Base-by-base conservation (phyloP, 2,888 invertebrate species). In the Agrochola macilenta region DNA sequence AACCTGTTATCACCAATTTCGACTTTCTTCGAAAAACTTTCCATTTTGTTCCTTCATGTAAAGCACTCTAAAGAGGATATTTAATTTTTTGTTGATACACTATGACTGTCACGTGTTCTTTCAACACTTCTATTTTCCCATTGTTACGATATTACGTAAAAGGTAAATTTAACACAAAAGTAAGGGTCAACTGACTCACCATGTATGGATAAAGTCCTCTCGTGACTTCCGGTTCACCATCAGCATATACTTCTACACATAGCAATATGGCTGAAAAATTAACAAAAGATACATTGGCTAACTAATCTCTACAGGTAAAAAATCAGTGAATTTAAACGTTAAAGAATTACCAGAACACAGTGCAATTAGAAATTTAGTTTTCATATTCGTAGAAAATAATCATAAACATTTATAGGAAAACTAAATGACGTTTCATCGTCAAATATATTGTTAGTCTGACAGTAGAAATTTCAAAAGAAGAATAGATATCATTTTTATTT, bases 401-500 rank as follows among this genome's bases (percentile, higher is more conserved):
- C 74, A 89, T 88, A 86, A 88, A 89, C 89, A 91, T 87, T 88
- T 85, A 87, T 82, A 86, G 90, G 88, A 91, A 89, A 90, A 87
- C 69, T 88, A 85, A 88, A 86, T 91, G 92, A 92, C 92, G 88
- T 89, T 84, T 79, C 78, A 76, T 79, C 85, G 88, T 87, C 87
- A 89, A 86, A 83, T 79, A 76, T 86, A 86, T 87, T 90, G 65
- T 57, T 65, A 77, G 87, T 90, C 90, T 94, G 94, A 91, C 95
- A 93, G 82, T 72, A 79, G 76, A 82, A 79, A 85, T 88, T 95
- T 95, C 89, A 91, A 95, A 96, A 95, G 94, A 95, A 93, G 96
- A 96, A 95, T 93, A 58, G 26, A 79, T 70, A 76, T 71, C 58
- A 68, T 86, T 83, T 86, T 88, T 84, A 79, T 86, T 82, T 83